Percentiles rank a stretch among this genome's conserved stretches.
These are phyloP conservation scores for Antechinus flavipes DNA, from an alignment of 2,113 vertebrate genomes.

Conservation along the genomic window DNA sequence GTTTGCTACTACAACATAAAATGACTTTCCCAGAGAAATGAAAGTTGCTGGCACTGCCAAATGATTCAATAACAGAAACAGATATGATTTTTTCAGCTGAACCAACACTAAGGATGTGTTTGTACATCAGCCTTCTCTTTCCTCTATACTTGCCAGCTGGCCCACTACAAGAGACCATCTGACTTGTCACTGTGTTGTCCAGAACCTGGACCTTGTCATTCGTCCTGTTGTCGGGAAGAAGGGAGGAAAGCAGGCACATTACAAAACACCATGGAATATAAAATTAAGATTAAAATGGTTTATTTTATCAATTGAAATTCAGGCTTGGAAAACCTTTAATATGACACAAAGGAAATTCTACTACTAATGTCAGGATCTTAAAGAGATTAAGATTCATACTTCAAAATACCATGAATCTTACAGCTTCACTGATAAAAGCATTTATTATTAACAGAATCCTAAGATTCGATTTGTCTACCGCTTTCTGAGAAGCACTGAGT, in stretches of 20 bases:
- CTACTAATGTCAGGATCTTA: not conserved
- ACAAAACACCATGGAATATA: not conserved
- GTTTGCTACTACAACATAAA: not conserved
- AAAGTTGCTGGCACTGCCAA: not conserved
- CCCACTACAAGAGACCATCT: no score
- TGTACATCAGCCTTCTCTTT: not conserved
- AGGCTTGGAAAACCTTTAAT: not conserved
- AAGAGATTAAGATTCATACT: not conserved
- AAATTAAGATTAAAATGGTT: not conserved
- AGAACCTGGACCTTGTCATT: not conserved
- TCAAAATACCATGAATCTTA: not conserved
- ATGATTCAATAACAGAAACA: not conserved
- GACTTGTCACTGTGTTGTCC: no score
- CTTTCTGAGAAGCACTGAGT: slow-evolving; percentile 30
- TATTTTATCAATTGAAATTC: not conserved
- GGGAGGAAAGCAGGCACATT: not conserved
- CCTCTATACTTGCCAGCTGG: not conserved
- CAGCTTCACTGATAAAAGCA: not conserved
- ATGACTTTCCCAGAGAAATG: not conserved
- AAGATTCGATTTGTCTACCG: not conserved
- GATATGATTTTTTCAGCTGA: not conserved
- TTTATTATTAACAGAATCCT: not conserved
- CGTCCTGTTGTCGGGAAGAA: not conserved
- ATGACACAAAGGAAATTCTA: not conserved
- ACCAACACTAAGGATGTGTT: not conserved